These are phyloP conservation scores for Syngnathoides biaculeatus DNA, from an alignment of 2,113 vertebrate genomes.

Conservation along the genomic window DNA sequence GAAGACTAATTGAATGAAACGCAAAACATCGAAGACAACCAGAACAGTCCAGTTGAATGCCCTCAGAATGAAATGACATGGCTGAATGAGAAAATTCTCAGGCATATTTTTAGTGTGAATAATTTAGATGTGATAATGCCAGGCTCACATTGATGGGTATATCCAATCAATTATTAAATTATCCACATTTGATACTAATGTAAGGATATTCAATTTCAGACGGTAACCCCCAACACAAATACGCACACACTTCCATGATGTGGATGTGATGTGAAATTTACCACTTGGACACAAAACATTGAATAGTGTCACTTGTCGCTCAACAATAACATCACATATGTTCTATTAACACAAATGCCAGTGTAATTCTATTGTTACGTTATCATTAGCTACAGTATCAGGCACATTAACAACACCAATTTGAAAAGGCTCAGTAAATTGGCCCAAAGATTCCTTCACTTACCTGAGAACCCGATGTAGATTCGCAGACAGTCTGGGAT, in stretches of 20 bases:
- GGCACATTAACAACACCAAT: background rate
- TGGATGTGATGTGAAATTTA: background rate
- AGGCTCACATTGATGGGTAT: no score
- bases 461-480: constrained; percentile 94
- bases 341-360: background rate
- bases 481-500: constrained; percentile 92
- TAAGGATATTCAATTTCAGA: background rate
- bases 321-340: background rate
- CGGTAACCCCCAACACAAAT: no score
- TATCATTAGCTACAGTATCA: background rate
- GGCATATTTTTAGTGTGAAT: no score
- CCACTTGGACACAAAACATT: background rate
- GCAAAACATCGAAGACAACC: no score
- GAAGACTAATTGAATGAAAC: no score
- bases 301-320: background rate
- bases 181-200: background rate
- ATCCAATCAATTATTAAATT: no score
- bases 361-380: background rate
- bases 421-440: background rate
- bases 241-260: background rate
- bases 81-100: no score
- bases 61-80: no score
- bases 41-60: no score
- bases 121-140: no score
- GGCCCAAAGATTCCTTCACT: constrained; percentile 50